Base-by-base conservation (phyloP, 2,797 vertebrate genomes). In the Microcaecilia unicolor region DNA sequence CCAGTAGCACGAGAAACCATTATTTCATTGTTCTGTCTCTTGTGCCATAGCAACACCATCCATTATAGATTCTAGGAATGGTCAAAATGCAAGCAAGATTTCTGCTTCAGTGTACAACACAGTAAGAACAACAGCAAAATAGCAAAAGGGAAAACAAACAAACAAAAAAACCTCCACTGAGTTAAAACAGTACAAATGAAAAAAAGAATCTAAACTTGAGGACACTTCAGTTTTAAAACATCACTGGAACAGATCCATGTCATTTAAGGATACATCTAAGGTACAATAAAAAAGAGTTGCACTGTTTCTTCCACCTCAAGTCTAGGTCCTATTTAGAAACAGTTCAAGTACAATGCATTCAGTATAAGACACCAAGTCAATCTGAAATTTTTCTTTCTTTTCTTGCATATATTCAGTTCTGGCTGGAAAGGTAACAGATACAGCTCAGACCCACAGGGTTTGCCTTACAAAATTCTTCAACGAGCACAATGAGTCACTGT, bases 401-500 rank as follows among this genome's bases (percentile, higher is more conserved):
- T 64, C 38, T 59, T 62, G 44, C 44, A 57, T 44, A 65, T 48
- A 50, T 56, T 78, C 57, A 51, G 48, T 74, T 60, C 63, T 67
- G 49, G 32, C 54, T 67, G 40, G 63, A 74, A 68, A 76, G 54
- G 63, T 76, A 78, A 72, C 67, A 80, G 62, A 79, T 74, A 76
- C 48, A 73, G 67, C 49, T 73, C 58, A 71, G 76, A 76, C 68
- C 66, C 66, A 74, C 63, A 76, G 65, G 67, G 62, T 50, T 55
- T n/a, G 61, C 56, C 64, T 77, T 72, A 70, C 70, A 73, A 76
- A 76, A 74, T 60, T 46, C 49, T 67, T 73, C 61, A 64, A 70
- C 62, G 58, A 65, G 56, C 65, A 80, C 72, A 80, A 76, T 76
- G 78, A 79, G 58, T 68, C 64, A 79, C 65, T 81, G 77, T 71